Percentiles rank a stretch among this genome's conserved stretches.
These are phyloP conservation scores for Anthoscopus minutus DNA, from an alignment of 2,113 vertebrate genomes.

Conservation along the genomic window DNA sequence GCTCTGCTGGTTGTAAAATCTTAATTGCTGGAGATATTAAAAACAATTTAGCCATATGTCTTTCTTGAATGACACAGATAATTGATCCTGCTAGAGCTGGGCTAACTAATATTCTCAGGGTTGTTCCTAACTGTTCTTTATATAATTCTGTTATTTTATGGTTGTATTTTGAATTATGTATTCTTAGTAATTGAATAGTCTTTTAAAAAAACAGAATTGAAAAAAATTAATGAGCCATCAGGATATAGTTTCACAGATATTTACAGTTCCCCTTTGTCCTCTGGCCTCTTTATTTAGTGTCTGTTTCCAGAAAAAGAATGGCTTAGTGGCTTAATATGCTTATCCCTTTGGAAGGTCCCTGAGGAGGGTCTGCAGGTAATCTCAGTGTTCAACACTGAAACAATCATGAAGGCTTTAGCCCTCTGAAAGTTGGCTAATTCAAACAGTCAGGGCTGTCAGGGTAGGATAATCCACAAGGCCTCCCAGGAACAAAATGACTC, in stretches of 20 bases:
- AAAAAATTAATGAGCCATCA: background rate
- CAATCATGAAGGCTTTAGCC: background rate
- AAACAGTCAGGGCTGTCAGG: background rate
- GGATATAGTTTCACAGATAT: background rate
- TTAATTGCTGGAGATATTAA: slow-evolving; percentile 31
- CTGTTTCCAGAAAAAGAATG: background rate
- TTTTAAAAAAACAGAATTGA: background rate
- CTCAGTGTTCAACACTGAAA: background rate
- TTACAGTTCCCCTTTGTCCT: background rate
- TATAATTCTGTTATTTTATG: background rate
- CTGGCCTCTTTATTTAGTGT: background rate
- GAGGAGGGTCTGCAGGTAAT: background rate
- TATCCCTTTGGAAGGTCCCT: background rate
- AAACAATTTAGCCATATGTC: background rate
- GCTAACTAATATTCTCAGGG: background rate
- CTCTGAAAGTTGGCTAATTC: background rate
- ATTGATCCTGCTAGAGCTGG: background rate
- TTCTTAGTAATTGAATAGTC: background rate
- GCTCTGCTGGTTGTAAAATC: slow-evolving; percentile 17
- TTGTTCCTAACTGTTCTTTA: background rate
- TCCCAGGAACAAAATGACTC: background rate
- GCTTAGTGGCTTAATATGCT: background rate
- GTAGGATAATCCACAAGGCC: background rate
- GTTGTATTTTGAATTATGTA: background rate
- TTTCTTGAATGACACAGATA: background rate